Conservation (phyloP, 2,113 vertebrate species). For the Alces alces region DNA sequence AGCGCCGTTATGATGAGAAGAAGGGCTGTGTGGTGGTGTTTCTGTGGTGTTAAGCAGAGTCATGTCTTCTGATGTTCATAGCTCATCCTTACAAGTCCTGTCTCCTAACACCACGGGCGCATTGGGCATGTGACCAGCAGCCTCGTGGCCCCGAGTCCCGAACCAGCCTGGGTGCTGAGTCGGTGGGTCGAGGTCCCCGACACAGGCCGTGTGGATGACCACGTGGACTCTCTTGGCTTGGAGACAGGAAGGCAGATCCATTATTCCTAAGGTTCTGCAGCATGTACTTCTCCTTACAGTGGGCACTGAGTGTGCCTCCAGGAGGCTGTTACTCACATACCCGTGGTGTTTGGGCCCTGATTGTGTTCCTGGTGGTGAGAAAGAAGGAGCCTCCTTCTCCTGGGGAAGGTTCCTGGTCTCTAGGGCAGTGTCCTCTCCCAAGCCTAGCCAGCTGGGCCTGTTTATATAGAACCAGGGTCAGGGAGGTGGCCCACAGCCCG, state of each 20-base stretch:
- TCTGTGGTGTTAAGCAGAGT: slow-evolving; percentile 49
- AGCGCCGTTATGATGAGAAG: slow-evolving; percentile 60
- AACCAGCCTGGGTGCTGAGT: background rate
- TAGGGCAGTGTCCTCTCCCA: background rate
- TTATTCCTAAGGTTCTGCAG: background rate
- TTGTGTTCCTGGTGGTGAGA: background rate
- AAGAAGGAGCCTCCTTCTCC: no score
- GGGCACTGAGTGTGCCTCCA: accelerated
- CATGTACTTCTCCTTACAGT: accelerated
- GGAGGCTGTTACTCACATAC: background rate
- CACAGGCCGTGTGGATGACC: accelerated
- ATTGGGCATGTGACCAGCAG: slow-evolving; percentile 32
- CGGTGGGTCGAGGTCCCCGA: accelerated
- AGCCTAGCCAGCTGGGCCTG: accelerated
- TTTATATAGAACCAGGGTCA: background rate
- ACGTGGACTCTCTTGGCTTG: accelerated
- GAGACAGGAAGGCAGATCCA: accelerated
- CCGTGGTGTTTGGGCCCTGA: accelerated
- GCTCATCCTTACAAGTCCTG: slow-evolving; percentile 69
- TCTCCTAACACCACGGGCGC: slow-evolving; percentile 43
- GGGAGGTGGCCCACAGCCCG: accelerated
- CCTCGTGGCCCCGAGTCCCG: background rate
- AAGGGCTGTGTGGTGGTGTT: slow-evolving; percentile 59
- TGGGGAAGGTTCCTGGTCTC: accelerated
- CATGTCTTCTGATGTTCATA: slow-evolving; percentile 69